Conservation (phyloP, 2,888 invertebrate genomes). For the Gisinianus flammeolus region DNA sequence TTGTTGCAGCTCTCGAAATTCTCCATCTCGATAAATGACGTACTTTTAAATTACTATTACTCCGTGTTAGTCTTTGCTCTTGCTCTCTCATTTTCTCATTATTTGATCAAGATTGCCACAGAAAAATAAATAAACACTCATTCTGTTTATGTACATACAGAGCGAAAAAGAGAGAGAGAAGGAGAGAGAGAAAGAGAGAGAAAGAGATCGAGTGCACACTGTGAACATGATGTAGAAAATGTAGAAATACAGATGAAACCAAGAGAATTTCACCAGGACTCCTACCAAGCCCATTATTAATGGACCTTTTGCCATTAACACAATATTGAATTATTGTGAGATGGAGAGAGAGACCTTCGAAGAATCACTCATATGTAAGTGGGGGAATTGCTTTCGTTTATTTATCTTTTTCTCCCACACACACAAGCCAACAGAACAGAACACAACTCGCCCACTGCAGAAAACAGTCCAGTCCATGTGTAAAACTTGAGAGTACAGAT, state of each 20-base stretch:
- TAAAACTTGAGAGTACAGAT: too few relatives aligned
- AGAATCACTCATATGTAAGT: slow-evolving; percentile 23
- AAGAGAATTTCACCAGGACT: slow-evolving; percentile 12
- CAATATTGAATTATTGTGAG: slow-evolving; percentile 35
- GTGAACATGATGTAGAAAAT: neutral
- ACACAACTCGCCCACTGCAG: neutral
- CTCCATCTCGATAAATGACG: neutral
- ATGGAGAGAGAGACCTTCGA: slow-evolving; percentile 28
- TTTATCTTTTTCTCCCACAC: neutral
- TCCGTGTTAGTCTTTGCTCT: neutral
- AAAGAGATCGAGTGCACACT: neutral
- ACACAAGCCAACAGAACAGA: neutral
- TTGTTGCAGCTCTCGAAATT: neutral
- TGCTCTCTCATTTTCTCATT: neutral
- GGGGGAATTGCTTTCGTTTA: neutral
- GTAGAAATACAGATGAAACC: neutral
- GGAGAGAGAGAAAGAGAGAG: neutral
- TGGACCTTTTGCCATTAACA: slow-evolving; percentile 23
- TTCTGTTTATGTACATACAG: slow-evolving; percentile 3
- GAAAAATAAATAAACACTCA: too few relatives aligned
- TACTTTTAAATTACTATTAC: neutral
- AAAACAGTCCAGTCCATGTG: too few relatives aligned
- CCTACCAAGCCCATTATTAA: neutral
- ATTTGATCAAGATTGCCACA: too few relatives aligned
- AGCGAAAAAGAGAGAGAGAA: slow-evolving; percentile 5